Percentiles rank a stretch among this genome's conserved stretches.
Conservation (phyloP, 2,113 vertebrate species). For the Cromileptes altivelis region DNA sequence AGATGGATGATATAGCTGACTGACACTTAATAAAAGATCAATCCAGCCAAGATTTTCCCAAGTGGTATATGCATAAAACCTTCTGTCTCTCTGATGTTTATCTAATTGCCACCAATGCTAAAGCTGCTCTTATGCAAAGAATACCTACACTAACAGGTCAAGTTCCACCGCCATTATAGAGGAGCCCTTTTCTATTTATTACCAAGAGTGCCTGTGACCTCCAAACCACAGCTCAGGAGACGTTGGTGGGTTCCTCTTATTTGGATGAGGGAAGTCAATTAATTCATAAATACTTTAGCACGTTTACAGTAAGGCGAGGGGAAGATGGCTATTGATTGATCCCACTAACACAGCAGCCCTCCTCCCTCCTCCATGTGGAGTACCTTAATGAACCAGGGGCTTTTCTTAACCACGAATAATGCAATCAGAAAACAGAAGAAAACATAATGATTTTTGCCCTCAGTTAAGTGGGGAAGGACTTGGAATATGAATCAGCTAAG, state of each 20-base stretch:
- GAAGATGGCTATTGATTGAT: conserved; percentile 86
- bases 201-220: conserved; percentile 77
- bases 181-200: conserved; percentile 81
- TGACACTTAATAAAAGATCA: background rate
- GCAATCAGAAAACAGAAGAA: conserved; percentile 61
- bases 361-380: conserved; percentile 56
- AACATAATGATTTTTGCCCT: conserved; percentile 72
- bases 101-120: background rate
- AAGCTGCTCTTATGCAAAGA: background rate
- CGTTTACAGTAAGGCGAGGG: conserved; percentile 86
- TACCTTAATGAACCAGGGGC: conserved; percentile 71
- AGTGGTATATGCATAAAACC: background rate
- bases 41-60: background rate
- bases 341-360: conserved; percentile 80
- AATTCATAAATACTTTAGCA: conserved; percentile 90
- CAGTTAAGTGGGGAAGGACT: conserved; percentile 57
- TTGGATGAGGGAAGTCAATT: conserved; percentile 85
- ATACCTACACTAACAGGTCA: background rate
- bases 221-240: conserved; percentile 66
- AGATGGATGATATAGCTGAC: background rate
- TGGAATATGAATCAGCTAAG: conserved; percentile 55
- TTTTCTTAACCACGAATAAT: conserved; percentile 78
- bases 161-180: conserved; percentile 55
- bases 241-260: conserved; percentile 67
- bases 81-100: background rate